Evolutionary conservation across 2,797 vertebrate species (phyloP).

Genomic region (Syncerus caffer): DNA sequence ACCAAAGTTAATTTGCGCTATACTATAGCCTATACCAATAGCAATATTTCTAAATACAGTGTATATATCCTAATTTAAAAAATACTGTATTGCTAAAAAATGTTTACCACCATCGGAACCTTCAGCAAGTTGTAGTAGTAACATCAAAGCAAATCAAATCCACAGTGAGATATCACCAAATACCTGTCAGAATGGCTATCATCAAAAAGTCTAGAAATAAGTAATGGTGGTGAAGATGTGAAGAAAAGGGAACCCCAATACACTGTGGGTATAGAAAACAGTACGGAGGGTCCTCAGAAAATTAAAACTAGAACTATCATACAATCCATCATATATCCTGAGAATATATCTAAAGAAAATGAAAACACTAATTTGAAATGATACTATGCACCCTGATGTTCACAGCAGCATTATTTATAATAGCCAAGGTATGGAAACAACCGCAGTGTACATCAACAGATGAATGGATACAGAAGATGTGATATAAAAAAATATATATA

Average conservation of each 20-base stretch:
- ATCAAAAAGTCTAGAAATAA: not conserved
- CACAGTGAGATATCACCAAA: not conserved
- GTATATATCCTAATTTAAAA: not conserved
- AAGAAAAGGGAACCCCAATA: not conserved
- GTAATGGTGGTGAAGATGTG: not conserved
- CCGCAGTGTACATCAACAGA: not conserved
- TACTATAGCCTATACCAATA: not conserved
- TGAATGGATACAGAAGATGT: not conserved
- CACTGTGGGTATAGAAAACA: not conserved
- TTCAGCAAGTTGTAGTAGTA: not conserved
- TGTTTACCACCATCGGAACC: not conserved
- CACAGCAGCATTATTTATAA: not conserved
- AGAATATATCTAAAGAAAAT: not conserved
- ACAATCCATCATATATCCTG: not conserved
- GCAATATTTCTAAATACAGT: not conserved
- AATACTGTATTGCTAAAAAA: not conserved
- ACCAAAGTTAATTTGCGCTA: not conserved
- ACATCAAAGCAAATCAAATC: not conserved
- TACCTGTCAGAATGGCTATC: not conserved
- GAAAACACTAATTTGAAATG: not conserved
- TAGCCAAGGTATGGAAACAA: not conserved
- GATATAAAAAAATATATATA: not conserved
- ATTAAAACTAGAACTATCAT: not conserved
- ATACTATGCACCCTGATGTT: not conserved
- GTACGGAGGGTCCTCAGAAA: not conserved